Evolutionary conservation across 2,797 vertebrate genomes (phyloP).

Genomic region (Enteromius viviparus): DNA sequence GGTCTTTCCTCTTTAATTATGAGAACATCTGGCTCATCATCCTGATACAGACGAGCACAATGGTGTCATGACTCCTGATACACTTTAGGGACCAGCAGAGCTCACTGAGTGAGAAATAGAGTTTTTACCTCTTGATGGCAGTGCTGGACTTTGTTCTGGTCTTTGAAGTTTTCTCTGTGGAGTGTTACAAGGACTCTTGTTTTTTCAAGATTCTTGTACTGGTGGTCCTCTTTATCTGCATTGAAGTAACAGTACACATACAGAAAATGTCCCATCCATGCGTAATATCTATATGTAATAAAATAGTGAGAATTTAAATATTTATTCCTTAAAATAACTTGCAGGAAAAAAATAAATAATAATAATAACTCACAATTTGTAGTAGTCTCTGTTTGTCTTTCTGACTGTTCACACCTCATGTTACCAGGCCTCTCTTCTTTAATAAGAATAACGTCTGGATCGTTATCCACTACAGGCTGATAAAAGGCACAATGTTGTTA

Average conservation of each 20-base stretch:
- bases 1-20: conserved; percentile 53
- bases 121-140: conserved; percentile 24
- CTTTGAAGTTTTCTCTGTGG: conserved; percentile 5
- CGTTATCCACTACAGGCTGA: conserved; percentile 28
- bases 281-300: neutral
- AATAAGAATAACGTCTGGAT: conserved; percentile 45
- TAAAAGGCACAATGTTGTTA: neutral
- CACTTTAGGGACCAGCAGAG: neutral
- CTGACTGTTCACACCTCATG: conserved; percentile 10
- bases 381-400: neutral
- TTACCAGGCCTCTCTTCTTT: conserved; percentile 49
- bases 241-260: neutral
- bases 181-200: neutral
- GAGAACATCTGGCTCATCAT: conserved; percentile 40
- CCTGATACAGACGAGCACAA: conserved; percentile 28
- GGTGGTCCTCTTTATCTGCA: conserved; percentile 23
- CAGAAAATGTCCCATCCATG: neutral
- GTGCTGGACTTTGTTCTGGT: conserved; percentile 28
- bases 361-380: conserved; percentile 26
- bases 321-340: neutral
- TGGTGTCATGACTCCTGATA: neutral
- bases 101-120: neutral
- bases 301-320: neutral
- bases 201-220: neutral
- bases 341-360: neutral